phyloP scores from a whole-genome alignment of 2,797 vertebrate genomes.

The Urocyon cinereoargenteus region DNA sequence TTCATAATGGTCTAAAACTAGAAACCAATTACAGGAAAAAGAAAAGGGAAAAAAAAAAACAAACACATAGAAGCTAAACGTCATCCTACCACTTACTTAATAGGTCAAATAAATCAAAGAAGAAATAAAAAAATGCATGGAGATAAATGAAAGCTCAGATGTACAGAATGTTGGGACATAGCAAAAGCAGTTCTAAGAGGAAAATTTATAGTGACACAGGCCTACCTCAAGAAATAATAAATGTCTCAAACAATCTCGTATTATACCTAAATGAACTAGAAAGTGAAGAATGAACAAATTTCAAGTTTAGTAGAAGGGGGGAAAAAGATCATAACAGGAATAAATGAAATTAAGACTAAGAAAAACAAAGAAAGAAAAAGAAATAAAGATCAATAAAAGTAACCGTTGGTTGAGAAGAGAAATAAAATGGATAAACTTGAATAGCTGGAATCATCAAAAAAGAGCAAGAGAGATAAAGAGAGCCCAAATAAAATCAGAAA shows the following conservation, averaged over 20 bases:
- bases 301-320: neutral
- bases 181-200: neutral
- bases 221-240: neutral
- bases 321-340: neutral
- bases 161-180: neutral
- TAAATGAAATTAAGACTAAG: neutral
- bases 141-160: neutral
- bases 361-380: neutral
- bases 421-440: neutral
- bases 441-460: neutral
- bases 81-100: neutral
- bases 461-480: neutral
- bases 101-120: neutral
- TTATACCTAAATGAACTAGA: neutral
- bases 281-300: neutral
- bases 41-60: neutral
- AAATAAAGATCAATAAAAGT: neutral
- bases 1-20: neutral
- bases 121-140: neutral
- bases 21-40: neutral
- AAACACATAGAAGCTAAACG: neutral
- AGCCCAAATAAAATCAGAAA: neutral
- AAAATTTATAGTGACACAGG: neutral
- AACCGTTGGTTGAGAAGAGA: neutral
- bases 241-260: neutral